Evolutionary conservation across 2,888 invertebrate genomes (phyloP), one percentile per base, ranked within the genome.

Genomic region (Polydesmus complanatus): DNA sequence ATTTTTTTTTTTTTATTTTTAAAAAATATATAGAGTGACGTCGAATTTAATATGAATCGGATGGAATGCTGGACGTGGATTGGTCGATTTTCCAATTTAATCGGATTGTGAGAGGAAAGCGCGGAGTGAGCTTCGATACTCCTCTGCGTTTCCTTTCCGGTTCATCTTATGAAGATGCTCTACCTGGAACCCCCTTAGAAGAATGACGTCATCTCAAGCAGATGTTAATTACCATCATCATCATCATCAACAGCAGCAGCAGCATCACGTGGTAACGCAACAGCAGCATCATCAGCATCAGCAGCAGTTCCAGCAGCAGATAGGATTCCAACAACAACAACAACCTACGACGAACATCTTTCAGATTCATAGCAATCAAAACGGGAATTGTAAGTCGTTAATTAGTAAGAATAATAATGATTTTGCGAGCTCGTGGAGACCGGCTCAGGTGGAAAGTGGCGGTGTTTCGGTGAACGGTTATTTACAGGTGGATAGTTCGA

Each of bases 121-220:
- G 14, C 37, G 14, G 37, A 37, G n/a, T n/a, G n/a, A n/a, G n/a
- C n/a, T n/a, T n/a, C n/a, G n/a, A n/a, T n/a, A n/a, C n/a, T 14
- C 37, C 14, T 14, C 37, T 14, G 37, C 14, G 37, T 8, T 14
- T 5, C 8, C 37, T 14, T 37, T 14, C 14, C 37, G 37, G 37
- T 14, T 37, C 37, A 37, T 37, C 37, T 37, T 37, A 37, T 37
- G 37, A 14, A 5, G 37, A 37, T 37, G 37, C 37, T 37, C 14
- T 14, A 37, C 37, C 37, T 37, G 37, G 14, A 37, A 37, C 37
- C 37, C 37, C 37, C 51, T 51, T 51, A 51, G 51, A 51, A 51
- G 51, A n/a, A 51, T 51, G 51, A 22, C 51, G 22, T 51, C 51
- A 51, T 51, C 51, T n/a, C 51, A 51, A 51, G n/a, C 11, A 11